Percentiles rank a stretch among this genome's conserved stretches.
These are phyloP conservation scores for Trachelus tabidus DNA, from an alignment of 2,888 invertebrate species.

Conservation along the genomic window DNA sequence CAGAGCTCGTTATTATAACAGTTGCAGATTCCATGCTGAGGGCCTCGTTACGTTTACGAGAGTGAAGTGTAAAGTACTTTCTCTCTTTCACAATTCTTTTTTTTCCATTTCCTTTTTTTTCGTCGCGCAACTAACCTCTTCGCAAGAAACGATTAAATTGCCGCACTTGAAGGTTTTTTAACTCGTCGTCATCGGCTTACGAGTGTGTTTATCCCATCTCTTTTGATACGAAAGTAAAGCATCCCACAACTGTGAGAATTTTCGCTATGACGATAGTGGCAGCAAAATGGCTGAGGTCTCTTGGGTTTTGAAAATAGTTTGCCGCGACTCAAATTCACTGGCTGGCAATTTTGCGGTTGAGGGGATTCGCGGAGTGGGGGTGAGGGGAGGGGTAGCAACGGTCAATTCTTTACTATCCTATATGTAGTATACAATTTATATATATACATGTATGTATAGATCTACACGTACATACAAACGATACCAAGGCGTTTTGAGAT, in stretches of 20 bases:
- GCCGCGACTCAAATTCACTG: constrained; percentile 6
- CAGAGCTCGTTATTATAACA: not conserved
- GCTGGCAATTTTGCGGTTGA: not conserved
- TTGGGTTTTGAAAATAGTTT: constrained; percentile 7
- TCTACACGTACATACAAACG: not conserved
- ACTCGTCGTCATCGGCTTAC: not conserved
- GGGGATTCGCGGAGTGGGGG: not conserved
- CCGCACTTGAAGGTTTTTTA: not conserved
- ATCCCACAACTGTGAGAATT: not conserved
- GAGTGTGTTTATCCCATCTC: not conserved
- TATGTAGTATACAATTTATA: not conserved
- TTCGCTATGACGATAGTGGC: not conserved
- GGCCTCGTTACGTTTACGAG: not conserved
- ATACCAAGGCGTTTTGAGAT: not conserved
- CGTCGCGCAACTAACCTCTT: no score
- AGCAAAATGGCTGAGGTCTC: not conserved
- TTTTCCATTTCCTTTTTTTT: not conserved
- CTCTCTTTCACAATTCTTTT: not conserved
- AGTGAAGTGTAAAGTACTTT: not conserved
- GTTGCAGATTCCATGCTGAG: not conserved
- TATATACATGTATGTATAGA: not conserved
- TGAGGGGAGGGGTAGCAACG: not conserved
- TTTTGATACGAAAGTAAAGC: not conserved
- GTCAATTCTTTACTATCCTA: not conserved
- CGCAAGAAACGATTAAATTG: not conserved